Percentiles rank a stretch among this genome's conserved stretches.
Evolutionary conservation across 2,113 vertebrate genomes (phyloP).

Genomic region (Hipposideros armiger): DNA sequence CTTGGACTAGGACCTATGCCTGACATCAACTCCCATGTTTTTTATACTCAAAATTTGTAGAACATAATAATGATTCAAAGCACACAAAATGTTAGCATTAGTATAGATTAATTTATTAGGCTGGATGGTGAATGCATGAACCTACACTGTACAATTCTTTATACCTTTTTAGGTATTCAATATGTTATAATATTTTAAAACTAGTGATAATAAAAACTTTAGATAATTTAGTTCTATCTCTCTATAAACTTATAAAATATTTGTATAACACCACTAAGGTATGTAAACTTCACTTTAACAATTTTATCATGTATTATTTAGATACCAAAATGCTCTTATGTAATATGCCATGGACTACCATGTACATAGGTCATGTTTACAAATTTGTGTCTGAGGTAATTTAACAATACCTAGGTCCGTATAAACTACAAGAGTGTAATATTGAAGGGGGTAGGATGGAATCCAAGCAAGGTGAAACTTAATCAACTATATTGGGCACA

Average conservation of each 20-base stretch:
- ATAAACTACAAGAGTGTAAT: background rate
- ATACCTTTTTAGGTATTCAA: background rate
- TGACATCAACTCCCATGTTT: no score
- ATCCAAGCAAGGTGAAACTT: constrained; percentile 2
- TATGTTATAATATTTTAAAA: background rate
- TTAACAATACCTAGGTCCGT: background rate
- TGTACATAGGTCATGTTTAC: background rate
- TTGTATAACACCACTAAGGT: background rate
- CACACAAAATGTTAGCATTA: background rate
- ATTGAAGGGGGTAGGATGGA: background rate
- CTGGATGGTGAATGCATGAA: background rate
- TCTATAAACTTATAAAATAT: background rate
- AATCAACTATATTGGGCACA: background rate
- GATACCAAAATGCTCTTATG: background rate
- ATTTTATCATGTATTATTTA: background rate
- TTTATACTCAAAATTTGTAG: no score
- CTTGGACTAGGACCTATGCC: no score
- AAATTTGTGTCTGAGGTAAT: background rate
- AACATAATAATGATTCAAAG: background rate
- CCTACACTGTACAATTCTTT: background rate
- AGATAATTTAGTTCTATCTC: background rate
- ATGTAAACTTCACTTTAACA: background rate
- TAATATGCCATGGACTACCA: background rate
- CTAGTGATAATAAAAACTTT: background rate
- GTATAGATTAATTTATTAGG: background rate